A percentile compares a stretch with the other conserved stretches of the same genome.
Evolutionary conservation across 2,888 invertebrate genomes (phyloP).

Genomic region (Tortricodes alternella): DNA sequence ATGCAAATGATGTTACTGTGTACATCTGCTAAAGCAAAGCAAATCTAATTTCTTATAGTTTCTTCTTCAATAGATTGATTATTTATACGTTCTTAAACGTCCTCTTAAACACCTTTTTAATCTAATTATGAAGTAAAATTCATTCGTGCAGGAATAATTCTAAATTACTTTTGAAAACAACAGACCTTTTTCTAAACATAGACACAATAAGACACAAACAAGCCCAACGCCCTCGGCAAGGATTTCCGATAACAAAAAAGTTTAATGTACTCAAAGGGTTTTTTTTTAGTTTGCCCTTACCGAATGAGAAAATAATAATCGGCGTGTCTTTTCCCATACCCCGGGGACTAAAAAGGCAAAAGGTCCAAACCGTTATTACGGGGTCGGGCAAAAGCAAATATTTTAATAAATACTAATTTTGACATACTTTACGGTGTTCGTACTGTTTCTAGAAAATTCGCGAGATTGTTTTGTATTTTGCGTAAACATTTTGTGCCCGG

Average conservation of each 20-base stretch:
- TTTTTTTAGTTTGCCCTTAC: constrained; percentile 28
- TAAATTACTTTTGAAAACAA: too few species aligned
- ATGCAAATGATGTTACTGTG: too few species aligned
- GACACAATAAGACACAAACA: neutral
- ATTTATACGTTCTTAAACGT: too few species aligned
- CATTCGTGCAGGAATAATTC: too few species aligned
- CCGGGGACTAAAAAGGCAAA: constrained; percentile 34
- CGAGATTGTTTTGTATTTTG: neutral
- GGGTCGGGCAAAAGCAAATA: constrained; percentile 33
- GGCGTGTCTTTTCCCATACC: constrained; percentile 30
- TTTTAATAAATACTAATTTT: constrained; percentile 31
- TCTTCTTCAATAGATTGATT: too few species aligned
- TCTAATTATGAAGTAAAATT: too few species aligned
- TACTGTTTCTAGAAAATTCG: neutral
- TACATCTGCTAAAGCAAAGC: too few species aligned
- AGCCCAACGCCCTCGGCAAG: constrained; percentile 12
- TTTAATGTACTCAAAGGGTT: constrained; percentile 34
- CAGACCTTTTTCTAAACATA: neutral
- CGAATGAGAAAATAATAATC: constrained; percentile 36
- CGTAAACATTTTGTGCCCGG: too few species aligned
- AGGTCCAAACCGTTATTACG: constrained; percentile 34
- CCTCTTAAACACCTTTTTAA: too few species aligned
- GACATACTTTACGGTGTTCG: constrained; percentile 15
- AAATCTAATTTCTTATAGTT: too few species aligned
- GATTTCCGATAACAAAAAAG: constrained; percentile 33